Evolutionary conservation across 2,888 invertebrate species (phyloP).

Genomic region (Rhagophthalmus giganteus): DNA sequence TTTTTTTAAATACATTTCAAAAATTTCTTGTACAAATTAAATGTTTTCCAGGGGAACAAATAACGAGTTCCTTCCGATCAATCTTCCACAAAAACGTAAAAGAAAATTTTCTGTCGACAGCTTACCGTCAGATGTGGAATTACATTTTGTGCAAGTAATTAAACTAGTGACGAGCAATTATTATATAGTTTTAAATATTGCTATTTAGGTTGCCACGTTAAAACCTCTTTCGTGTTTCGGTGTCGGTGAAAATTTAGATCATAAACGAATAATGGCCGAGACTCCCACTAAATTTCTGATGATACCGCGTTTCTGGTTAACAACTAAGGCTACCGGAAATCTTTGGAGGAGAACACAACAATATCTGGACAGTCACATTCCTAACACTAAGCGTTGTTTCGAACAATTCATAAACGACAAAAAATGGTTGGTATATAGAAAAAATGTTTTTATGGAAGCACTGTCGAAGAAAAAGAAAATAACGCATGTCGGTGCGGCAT

Average conservation of each 20-base stretch:
- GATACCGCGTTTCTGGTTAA: constrained; percentile 70
- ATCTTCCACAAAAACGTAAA: not conserved
- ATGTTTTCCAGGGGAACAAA: not conserved
- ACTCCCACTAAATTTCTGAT: constrained; percentile 67
- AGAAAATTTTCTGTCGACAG: not conserved
- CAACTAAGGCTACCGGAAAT: constrained; percentile 66
- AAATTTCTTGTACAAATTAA: too few relatives aligned
- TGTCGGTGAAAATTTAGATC: constrained; percentile 66
- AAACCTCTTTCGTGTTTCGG: constrained; percentile 68
- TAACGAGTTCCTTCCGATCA: not conserved
- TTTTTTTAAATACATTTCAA: too few relatives aligned
- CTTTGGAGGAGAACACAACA: constrained; percentile 67
- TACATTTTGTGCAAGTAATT: constrained; percentile 56
- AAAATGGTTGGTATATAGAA: constrained; percentile 62
- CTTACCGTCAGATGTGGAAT: constrained; percentile 40
- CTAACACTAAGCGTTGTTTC: constrained; percentile 62
- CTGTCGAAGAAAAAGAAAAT: too few relatives aligned
- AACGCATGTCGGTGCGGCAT: too few relatives aligned
- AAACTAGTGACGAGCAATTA: too few relatives aligned
- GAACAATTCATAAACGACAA: constrained; percentile 59
- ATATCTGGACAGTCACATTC: constrained; percentile 64
- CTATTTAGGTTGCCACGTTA: constrained; percentile 57
- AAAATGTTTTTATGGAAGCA: too few relatives aligned
- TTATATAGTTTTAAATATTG: not conserved
- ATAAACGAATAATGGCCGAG: constrained; percentile 68